Percentiles rank a stretch among this genome's conserved stretches.
phyloP scores from a whole-genome alignment of 1,140 invertebrate genomes.

The Polypedilum pembai region DNA sequence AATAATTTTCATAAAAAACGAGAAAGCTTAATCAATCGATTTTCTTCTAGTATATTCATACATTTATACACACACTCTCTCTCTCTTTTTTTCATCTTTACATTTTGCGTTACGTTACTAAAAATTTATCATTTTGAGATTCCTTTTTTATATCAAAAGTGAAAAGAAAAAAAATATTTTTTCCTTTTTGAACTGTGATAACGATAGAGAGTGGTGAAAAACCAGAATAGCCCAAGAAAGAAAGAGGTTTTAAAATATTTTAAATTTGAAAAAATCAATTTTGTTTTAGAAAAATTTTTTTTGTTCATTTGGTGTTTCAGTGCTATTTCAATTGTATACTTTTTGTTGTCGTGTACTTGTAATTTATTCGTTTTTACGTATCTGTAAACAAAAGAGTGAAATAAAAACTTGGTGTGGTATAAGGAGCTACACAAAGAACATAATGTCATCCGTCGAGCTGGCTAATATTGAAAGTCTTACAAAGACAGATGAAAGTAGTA shows the following conservation, averaged over 20 bases:
- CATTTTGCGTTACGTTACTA: not conserved
- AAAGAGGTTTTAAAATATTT: not conserved
- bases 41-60: not conserved
- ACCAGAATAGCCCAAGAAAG: too few species aligned
- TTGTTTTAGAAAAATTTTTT: not conserved
- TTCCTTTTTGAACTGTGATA: conserved; percentile 25
- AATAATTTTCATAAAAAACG: conserved; percentile 1
- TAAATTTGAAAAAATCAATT: not conserved
- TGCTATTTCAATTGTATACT: not conserved
- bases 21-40: not conserved
- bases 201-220: not conserved
- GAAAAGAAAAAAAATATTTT: not conserved
- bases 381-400: not conserved
- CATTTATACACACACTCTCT: not conserved
- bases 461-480: not conserved
- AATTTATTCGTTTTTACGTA: conserved; percentile 10
- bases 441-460: not conserved
- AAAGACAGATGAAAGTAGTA: not conserved
- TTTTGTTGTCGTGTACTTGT: not conserved
- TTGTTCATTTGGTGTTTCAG: not conserved
- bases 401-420: not conserved
- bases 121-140: not conserved
- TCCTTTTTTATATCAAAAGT: not conserved
- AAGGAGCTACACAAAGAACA: not conserved
- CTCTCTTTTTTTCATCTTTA: not conserved